Percentiles rank a stretch among this genome's conserved stretches.
phyloP scores from a whole-genome alignment of 2,888 invertebrate species.

The Eremobia ochroleuca region DNA sequence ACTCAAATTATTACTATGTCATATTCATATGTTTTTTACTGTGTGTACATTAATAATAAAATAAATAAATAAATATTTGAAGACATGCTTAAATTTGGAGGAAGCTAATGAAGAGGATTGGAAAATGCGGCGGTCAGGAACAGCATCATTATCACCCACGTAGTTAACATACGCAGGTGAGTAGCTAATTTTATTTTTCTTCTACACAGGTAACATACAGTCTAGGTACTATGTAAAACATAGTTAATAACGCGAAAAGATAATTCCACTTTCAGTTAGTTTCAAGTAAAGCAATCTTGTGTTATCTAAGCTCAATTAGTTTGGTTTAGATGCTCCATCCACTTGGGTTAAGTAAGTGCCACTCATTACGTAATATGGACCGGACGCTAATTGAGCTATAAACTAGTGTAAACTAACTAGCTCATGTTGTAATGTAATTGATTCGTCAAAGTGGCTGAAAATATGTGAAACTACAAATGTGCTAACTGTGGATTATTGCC shows the following conservation, averaged over 20 bases:
- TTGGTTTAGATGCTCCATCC: conserved; percentile 4
- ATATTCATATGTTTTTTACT: no score
- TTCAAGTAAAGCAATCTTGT: not conserved
- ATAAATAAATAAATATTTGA: no score
- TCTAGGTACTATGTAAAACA: not conserved
- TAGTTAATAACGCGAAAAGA: not conserved
- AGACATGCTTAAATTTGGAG: not conserved
- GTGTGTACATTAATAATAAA: no score
- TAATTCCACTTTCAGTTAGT: conserved; percentile 1
- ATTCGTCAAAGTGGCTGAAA: not conserved
- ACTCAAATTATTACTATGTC: no score
- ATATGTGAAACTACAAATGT: not conserved
- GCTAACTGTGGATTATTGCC: not conserved
- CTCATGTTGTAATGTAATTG: not conserved
- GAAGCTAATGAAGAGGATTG: not conserved
- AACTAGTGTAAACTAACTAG: no score
- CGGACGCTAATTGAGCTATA: conserved; percentile 10
- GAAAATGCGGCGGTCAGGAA: not conserved
- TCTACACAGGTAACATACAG: not conserved
- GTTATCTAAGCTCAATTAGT: conserved; percentile 8
- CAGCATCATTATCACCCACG: not conserved
- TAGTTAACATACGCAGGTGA: not conserved
- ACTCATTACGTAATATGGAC: not conserved
- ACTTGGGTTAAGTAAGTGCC: no score
- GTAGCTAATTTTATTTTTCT: not conserved